Percentiles rank a stretch among this genome's conserved stretches.
These are phyloP conservation scores for Galaxea fascicularis DNA, from an alignment of 92 coral and sea anemone genomes.

Conservation along the genomic window DNA sequence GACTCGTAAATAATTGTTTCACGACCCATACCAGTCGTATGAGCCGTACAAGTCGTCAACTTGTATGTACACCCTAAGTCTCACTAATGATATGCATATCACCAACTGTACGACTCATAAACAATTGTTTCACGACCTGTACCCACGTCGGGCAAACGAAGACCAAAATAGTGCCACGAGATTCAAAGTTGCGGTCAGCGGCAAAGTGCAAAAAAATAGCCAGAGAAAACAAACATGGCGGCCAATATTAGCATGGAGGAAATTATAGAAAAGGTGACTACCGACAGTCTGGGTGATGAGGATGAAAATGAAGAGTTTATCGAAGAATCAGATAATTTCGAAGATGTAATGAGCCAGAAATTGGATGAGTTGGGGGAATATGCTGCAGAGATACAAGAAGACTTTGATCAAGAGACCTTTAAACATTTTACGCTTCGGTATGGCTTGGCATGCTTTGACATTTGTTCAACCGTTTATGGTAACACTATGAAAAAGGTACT, in stretches of 20 bases:
- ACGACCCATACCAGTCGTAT: too few species aligned
- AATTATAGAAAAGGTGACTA: conserved; percentile 22
- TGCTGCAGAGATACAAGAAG: conserved; percentile 41
- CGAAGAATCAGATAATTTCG: conserved; percentile 38
- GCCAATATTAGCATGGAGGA: conserved; percentile 37
- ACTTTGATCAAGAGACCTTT: conserved; percentile 45
- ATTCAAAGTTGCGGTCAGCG: conserved; percentile 53
- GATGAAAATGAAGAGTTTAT: conserved; percentile 20
- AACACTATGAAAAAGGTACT: conserved; percentile 47
- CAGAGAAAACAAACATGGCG: conserved; percentile 35
- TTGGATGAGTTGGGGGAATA: conserved; percentile 43
- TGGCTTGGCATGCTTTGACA: conserved; percentile 40
- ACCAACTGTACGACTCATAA: too few species aligned
- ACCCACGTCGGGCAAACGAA: conserved; percentile 44
- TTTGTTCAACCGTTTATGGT: conserved; percentile 48
- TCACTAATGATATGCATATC: too few species aligned
- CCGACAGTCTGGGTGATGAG: conserved; percentile 25
- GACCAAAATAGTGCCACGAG: conserved; percentile 51
- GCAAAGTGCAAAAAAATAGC: conserved; percentile 28
- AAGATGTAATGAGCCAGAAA: conserved; percentile 36
- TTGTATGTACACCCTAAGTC: too few species aligned
- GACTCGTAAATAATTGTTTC: too few species aligned
- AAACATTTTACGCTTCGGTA: conserved; percentile 38
- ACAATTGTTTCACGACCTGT: too few species aligned
- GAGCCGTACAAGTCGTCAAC: too few species aligned